Conservation (phyloP, 2,113 vertebrate genomes). For the Cnemophilus loriae region DNA sequence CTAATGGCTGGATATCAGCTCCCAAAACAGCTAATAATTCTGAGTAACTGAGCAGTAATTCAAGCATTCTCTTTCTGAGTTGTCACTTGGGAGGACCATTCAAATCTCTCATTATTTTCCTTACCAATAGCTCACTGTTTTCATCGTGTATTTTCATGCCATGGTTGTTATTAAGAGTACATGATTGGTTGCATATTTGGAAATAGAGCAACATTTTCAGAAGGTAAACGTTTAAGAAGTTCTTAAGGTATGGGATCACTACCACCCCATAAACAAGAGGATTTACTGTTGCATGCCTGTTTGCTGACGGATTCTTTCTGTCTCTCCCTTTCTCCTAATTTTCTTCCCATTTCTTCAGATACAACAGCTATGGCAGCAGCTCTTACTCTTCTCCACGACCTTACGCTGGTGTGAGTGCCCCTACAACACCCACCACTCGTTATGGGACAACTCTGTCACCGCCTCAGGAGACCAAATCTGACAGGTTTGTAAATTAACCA, state of each 20-base stretch:
- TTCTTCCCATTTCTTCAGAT: slow-evolving; percentile 65
- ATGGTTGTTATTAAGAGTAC: neutral
- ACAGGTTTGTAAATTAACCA: slow-evolving; percentile 73
- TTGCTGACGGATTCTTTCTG: neutral
- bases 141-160: neutral
- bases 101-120: neutral
- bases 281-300: neutral
- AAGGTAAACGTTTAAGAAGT: neutral
- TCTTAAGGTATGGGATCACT: neutral
- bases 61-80: neutral
- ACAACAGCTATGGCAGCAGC: slow-evolving; percentile 71
- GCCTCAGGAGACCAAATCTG: slow-evolving; percentile 75
- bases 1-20: neutral
- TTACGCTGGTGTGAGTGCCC: slow-evolving; percentile 62
- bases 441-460: slow-evolving; percentile 64
- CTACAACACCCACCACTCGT: slow-evolving; percentile 66
- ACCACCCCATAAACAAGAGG: neutral
- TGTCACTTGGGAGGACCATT: neutral
- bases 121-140: neutral
- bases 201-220: neutral
- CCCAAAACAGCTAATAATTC: neutral
- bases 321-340: neutral
- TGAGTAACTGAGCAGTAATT: neutral
- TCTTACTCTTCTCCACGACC: slow-evolving; percentile 72
- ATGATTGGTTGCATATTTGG: neutral